Percentiles rank a stretch among this genome's conserved stretches.
Evolutionary conservation across 2,888 invertebrate genomes (phyloP).

Genomic region (Poecilus cupreus): DNA sequence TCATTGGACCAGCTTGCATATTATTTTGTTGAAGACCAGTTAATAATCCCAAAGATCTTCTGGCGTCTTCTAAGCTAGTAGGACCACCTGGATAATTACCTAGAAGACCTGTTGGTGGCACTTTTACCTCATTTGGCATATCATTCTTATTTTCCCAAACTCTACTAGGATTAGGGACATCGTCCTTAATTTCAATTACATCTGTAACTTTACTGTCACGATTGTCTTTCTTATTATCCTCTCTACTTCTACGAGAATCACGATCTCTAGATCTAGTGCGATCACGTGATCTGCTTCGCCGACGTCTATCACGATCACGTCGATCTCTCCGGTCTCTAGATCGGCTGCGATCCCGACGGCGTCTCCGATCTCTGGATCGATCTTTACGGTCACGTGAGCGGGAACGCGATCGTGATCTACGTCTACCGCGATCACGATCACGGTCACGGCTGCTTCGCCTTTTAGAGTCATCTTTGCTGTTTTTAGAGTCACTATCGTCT

Average conservation of each 20-base stretch:
- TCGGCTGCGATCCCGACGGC: constrained; percentile 71
- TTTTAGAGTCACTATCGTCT: constrained; percentile 65
- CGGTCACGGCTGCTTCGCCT: constrained; percentile 69
- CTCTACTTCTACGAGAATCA: constrained; percentile 67
- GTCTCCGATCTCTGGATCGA: constrained; percentile 67
- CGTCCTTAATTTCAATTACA: constrained; percentile 34
- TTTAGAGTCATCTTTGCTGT: constrained; percentile 60
- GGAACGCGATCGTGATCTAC: constrained; percentile 71
- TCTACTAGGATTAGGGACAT: neutral
- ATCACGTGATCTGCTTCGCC: constrained; percentile 76
- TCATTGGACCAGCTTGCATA: constrained; percentile 6
- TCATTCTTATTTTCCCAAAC: constrained; percentile 37
- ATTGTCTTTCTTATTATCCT: constrained; percentile 62
- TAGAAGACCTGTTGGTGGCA: constrained; percentile 2
- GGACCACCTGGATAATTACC: constrained; percentile 41
- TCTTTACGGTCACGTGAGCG: constrained; percentile 67
- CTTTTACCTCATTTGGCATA: neutral
- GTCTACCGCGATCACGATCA: constrained; percentile 72
- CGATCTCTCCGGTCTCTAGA: constrained; percentile 75
- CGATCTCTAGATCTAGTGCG: constrained; percentile 75
- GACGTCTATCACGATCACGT: constrained; percentile 77
- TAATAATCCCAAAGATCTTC: constrained; percentile 50
- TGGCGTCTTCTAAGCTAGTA: constrained; percentile 41
- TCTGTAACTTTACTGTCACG: constrained; percentile 60
- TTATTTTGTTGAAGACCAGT: constrained; percentile 42